Evolutionary conservation across 2,797 vertebrate genomes (phyloP).

Genomic region (Syngnathus acus): DNA sequence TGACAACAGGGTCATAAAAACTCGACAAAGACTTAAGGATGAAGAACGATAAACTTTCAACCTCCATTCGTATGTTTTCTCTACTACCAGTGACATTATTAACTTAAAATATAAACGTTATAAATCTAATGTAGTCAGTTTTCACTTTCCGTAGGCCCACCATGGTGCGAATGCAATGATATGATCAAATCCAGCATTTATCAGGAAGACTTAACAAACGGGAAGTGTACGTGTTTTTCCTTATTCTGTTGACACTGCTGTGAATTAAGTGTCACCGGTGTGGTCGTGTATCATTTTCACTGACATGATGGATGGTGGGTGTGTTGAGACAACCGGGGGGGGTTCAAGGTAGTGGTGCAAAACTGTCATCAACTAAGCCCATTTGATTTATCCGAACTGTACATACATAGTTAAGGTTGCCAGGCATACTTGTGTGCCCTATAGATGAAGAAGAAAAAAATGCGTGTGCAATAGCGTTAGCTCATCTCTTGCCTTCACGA

Average conservation of each 20-base stretch:
- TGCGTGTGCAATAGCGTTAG: too few relatives aligned
- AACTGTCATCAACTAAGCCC: too few relatives aligned
- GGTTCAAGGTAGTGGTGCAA: too few relatives aligned
- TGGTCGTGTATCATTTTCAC: not conserved
- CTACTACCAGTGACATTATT: too few relatives aligned
- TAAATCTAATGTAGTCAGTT: too few relatives aligned
- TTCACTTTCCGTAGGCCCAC: too few relatives aligned
- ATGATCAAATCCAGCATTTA: not conserved
- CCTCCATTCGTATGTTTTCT: not conserved
- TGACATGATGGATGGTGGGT: not conserved
- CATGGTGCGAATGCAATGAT: not conserved
- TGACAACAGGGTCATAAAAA: constrained; percentile 15
- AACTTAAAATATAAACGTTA: too few relatives aligned
- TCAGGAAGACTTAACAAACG: not conserved
- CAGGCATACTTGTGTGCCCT: too few relatives aligned
- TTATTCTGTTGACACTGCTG: not conserved
- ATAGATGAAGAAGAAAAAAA: too few relatives aligned
- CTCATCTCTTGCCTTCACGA: too few relatives aligned
- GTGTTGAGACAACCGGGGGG: constrained; percentile 9
- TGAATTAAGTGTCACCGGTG: constrained; percentile 1
- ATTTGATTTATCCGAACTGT: too few relatives aligned
- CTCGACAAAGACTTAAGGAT: not conserved
- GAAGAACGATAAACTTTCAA: not conserved
- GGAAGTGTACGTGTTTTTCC: not conserved
- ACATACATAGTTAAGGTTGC: too few relatives aligned